Base-by-base conservation (phyloP, 2,113 vertebrate species). In the Hoplias malabaricus region DNA sequence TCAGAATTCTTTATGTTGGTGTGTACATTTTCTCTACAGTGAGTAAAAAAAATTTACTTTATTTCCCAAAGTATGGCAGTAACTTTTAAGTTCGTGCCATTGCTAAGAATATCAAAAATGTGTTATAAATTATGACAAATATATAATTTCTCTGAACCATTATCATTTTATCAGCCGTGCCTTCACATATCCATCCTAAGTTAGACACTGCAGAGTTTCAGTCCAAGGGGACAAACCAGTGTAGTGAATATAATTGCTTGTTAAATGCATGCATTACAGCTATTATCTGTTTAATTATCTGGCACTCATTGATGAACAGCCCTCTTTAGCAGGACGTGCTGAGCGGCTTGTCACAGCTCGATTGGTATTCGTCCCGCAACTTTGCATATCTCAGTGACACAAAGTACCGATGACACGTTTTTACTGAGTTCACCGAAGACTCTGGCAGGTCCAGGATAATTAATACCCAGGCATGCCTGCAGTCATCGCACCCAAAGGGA, bases 251-350 rank as follows among this genome's bases (percentile, higher is more conserved):
- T 73, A 69, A 80, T 80, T 71, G 67, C 48, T 63, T 68, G 67
- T 82, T 79, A 82, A 82, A 82, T 70, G 59, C 54, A 70, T 19
- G 27, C 73, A 61, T 82, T 82, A 80, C 72, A 73, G 46, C 77
- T 38, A 66, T 81, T 69, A 79, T 81, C 75, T 81, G 76, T 84
- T 84, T 84, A 84, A 84, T 79, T 78, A 79, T 84, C 77, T 69
- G 73, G 57, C 42, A 73, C 76, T 65, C 74, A 75, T 79, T 78
- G 74, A 77, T 73, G 73, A 68, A 67, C 63, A 23, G 62, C 21
- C 77, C 65, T 42, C 33, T 61, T 59, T 40, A 23, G 19, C 48
- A 78, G 76, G 56, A 70, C 76, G 76, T 71, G 62, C 68, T 57
- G 67, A 75, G 79, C 25, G 21, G 71, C 67, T 70, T 72, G 67